Evolutionary conservation across 2,888 invertebrate species (phyloP).

Genomic region (Synanthedon formicaeformis): DNA sequence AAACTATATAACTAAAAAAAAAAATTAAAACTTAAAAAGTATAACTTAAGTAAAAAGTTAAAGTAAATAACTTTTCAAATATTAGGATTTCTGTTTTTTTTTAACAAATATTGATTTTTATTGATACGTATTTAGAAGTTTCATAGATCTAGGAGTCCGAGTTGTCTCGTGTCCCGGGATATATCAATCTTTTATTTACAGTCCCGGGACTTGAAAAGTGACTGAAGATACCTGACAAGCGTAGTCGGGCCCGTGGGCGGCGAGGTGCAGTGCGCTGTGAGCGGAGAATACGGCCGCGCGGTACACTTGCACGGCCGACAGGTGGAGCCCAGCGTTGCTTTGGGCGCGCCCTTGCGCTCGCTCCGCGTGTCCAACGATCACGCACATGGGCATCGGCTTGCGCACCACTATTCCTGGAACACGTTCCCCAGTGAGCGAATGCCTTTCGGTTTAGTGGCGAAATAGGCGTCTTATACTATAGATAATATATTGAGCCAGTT

Average conservation of each 20-base stretch:
- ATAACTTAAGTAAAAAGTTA: too few species aligned
- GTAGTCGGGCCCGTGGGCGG: constrained; percentile 54
- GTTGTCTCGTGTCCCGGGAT: not conserved
- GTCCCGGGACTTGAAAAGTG: constrained; percentile 44
- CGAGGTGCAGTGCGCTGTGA: constrained; percentile 65
- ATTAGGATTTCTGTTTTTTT: too few species aligned
- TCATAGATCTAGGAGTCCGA: too few species aligned
- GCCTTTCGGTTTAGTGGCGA: too few species aligned
- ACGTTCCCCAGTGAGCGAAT: too few species aligned
- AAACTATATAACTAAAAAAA: too few species aligned
- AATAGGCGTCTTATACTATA: too few species aligned
- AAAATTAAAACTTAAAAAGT: too few species aligned
- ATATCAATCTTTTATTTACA: not conserved
- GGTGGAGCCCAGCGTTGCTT: constrained; percentile 44
- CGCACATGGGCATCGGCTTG: constrained; percentile 66
- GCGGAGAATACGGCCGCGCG: constrained; percentile 65
- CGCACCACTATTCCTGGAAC: constrained; percentile 63
- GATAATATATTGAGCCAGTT: too few species aligned
- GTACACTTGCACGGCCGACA: constrained; percentile 67
- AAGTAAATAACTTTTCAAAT: too few species aligned
- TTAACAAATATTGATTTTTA: too few species aligned
- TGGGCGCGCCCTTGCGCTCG: not conserved
- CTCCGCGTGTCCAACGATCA: constrained; percentile 65
- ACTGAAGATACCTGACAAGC: constrained; percentile 39
- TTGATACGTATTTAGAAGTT: too few species aligned